phyloP scores from a whole-genome alignment of 2,113 vertebrate genomes.

The Protomyctophum bolini region DNA sequence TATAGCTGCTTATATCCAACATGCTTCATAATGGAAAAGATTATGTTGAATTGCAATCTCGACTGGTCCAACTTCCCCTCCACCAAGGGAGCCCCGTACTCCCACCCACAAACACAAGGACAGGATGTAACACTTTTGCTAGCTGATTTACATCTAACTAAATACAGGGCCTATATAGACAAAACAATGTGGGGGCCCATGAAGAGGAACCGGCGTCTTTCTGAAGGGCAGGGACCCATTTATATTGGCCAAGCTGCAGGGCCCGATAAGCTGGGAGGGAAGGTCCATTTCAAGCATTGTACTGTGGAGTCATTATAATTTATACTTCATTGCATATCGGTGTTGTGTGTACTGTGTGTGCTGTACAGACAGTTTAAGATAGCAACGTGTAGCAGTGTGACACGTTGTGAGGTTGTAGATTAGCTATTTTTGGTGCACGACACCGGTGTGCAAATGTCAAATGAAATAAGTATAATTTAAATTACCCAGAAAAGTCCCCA shows the following conservation, averaged over 20 bases:
- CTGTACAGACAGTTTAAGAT: too few species aligned
- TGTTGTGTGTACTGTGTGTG: too few species aligned
- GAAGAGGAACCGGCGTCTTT: constrained; percentile 83
- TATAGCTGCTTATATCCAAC: constrained; percentile 49
- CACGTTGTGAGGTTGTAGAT: too few species aligned
- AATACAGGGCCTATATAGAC: constrained; percentile 81
- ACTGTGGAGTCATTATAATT: background rate
- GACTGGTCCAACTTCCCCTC: constrained; percentile 84
- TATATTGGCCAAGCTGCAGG: constrained; percentile 76
- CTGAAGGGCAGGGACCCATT: constrained; percentile 74
- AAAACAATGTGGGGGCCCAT: constrained; percentile 87
- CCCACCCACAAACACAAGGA: constrained; percentile 81
- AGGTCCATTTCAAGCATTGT: constrained; percentile 7
- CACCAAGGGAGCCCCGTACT: constrained; percentile 58
- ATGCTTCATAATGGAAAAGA: constrained; percentile 73
- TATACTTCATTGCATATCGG: too few species aligned
- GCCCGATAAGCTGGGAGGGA: constrained; percentile 75
- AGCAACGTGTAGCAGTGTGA: too few species aligned
- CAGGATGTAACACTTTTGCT: constrained; percentile 91
- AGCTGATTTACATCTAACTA: constrained; percentile 93
- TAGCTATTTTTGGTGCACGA: too few species aligned
- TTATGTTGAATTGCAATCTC: constrained; percentile 82
- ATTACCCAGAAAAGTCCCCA: constrained; percentile 31
- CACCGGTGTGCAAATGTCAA: too few species aligned
- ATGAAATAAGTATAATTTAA: background rate